These are phyloP conservation scores for Palythoa grandis DNA, from an alignment of 92 coral and sea anemone species.

Conservation along the genomic window DNA sequence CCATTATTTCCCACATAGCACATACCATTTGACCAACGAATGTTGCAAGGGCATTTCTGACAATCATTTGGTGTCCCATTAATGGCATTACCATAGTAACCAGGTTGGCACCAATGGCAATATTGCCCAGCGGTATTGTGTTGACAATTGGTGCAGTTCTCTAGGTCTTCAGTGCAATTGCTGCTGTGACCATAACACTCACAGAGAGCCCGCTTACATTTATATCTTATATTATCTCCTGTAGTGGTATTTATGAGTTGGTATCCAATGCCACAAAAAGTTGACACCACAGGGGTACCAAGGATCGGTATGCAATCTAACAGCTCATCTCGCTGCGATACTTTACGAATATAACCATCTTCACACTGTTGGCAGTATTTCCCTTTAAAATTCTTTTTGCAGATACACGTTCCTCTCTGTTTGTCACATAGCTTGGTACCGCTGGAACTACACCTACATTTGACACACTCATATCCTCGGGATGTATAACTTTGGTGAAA, in stretches of 20 bases:
- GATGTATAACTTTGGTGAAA: conserved; percentile 16
- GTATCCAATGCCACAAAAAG: conserved; percentile 31
- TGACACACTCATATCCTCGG: conserved; percentile 24
- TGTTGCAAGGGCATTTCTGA: conserved; percentile 26
- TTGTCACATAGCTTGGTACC: conserved; percentile 31
- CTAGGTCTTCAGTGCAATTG: conserved; percentile 46
- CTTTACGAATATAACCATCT: conserved; percentile 10
- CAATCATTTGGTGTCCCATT: conserved; percentile 32
- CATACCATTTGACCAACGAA: conserved; percentile 2
- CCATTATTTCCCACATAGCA: conserved; percentile 3
- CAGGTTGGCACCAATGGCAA: conserved; percentile 56
- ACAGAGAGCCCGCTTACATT: conserved; percentile 13
- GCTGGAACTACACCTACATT: background rate
- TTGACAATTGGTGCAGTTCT: conserved; percentile 52
- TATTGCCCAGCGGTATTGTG: conserved; percentile 49
- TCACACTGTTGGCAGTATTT: conserved; percentile 15
- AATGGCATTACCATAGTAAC: conserved; percentile 62
- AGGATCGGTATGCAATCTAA: conserved; percentile 30
- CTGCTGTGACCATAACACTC: conserved; percentile 37
- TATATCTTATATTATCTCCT: background rate
- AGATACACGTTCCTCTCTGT: conserved; percentile 29
- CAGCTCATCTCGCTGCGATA: conserved; percentile 2
- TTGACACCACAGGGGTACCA: conserved; percentile 45
- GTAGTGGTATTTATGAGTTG: conserved; percentile 15
- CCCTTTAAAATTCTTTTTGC: conserved; percentile 26